Percentiles rank a stretch among this genome's conserved stretches.
Conservation (phyloP, 2,888 invertebrate species). For the Serrognathus titanus region DNA sequence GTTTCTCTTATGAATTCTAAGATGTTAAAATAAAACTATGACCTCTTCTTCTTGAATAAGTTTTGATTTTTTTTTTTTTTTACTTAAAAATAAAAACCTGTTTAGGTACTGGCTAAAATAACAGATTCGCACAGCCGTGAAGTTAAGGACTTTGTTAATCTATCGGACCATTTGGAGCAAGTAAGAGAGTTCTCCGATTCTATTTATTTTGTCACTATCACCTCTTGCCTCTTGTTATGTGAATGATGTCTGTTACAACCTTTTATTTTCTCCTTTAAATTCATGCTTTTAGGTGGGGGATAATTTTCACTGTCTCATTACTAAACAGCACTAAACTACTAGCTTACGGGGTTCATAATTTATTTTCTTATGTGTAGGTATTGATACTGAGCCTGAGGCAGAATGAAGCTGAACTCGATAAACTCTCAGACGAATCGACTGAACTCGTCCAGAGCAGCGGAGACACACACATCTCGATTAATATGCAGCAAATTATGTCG, state of each 20-base stretch:
- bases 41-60: too few relatives aligned
- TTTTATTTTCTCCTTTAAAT: conserved; percentile 1
- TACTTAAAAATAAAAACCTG: background rate
- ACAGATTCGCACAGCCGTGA: conserved; percentile 70
- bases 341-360: background rate
- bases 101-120: conserved; percentile 71
- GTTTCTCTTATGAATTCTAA: too few relatives aligned
- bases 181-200: conserved; percentile 56
- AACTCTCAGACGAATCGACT: conserved; percentile 79
- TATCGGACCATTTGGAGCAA: conserved; percentile 80
- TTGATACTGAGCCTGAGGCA: conserved; percentile 75
- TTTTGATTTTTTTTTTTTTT: too few relatives aligned
- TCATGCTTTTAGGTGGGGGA: conserved; percentile 14
- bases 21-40: too few relatives aligned
- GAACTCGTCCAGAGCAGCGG: conserved; percentile 82
- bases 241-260: conserved; percentile 2
- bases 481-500: conserved; percentile 84
- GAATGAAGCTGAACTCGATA: conserved; percentile 83
- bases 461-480: conserved; percentile 82
- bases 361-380: conserved; percentile 51
- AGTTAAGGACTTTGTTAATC: conserved; percentile 67
- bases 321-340: conserved; percentile 2
- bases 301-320: conserved; percentile 12
- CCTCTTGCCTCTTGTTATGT: background rate
- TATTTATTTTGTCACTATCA: background rate